A percentile compares a stretch with the other conserved stretches of the same genome.
Evolutionary conservation across 2,113 vertebrate genomes (phyloP).

Genomic region (Dromas ardeola): DNA sequence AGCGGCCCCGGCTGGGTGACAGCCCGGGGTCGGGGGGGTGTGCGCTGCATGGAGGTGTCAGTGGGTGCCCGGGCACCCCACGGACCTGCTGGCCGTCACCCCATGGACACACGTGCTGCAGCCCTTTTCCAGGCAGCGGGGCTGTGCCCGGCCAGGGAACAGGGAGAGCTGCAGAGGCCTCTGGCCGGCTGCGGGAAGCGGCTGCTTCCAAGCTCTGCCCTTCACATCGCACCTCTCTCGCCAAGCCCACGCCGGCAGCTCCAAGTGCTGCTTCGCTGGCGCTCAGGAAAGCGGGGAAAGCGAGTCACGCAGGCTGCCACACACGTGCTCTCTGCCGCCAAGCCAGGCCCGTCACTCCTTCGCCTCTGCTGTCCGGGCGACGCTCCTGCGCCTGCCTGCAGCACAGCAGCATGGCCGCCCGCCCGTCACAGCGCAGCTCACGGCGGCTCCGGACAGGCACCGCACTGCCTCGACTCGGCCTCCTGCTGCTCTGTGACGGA

Average conservation of each 20-base stretch:
- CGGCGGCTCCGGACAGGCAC: neutral
- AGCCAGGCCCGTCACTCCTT: neutral
- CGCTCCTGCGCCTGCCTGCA: fast-evolving
- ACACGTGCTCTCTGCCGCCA: neutral
- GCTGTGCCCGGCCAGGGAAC: fast-evolving
- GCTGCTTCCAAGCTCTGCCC: neutral
- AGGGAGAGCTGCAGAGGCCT: neutral
- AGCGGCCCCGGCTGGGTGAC: neutral
- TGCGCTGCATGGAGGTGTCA: neutral
- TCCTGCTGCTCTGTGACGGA: neutral
- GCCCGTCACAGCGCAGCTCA: neutral
- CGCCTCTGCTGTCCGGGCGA: neutral
- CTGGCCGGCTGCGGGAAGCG: neutral
- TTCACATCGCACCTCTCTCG: neutral
- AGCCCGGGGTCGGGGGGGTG: neutral
- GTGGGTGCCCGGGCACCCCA: neutral
- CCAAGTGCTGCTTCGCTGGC: fast-evolving
- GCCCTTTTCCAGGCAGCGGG: neutral
- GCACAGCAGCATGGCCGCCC: neutral
- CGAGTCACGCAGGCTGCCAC: neutral
- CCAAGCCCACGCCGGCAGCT: neutral
- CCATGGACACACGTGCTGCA: neutral
- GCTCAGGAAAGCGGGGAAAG: neutral
- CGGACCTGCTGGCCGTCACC: neutral
- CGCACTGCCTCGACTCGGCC: fast-evolving